Conservation (phyloP, 2,888 invertebrate genomes). For the Drosophila formosana region DNA sequence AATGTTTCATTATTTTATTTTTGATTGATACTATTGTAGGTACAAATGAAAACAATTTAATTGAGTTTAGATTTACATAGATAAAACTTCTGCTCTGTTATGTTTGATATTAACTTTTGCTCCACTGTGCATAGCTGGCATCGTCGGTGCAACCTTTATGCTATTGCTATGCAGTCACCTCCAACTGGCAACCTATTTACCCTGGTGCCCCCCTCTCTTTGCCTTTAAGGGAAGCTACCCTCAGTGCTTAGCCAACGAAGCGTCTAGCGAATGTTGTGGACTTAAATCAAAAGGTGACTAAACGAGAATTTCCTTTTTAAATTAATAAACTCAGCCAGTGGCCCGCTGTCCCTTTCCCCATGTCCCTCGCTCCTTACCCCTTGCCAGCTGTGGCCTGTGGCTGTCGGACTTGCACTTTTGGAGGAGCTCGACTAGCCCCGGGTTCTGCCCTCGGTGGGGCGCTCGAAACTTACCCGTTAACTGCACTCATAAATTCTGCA, state of each 20-base stretch:
- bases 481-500: slow-evolving; percentile 76
- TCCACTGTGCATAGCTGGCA: slow-evolving; percentile 41
- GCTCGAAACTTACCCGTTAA: slow-evolving; percentile 71
- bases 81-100: too few species aligned
- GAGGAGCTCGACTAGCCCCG: slow-evolving; percentile 8
- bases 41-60: too few species aligned
- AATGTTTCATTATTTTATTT: too few species aligned
- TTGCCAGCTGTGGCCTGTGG: slow-evolving; percentile 13
- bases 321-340: slow-evolving; percentile 80
- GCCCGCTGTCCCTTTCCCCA: slow-evolving; percentile 10
- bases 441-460: slow-evolving; percentile 32
- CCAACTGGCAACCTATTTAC: slow-evolving; percentile 39
- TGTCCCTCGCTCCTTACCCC: slow-evolving; percentile 1
- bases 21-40: too few species aligned
- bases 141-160: slow-evolving; percentile 19
- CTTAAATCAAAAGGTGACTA: slow-evolving; percentile 83
- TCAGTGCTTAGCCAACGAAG: slow-evolving; percentile 15
- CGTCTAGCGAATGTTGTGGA: slow-evolving; percentile 34
- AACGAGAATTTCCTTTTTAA: slow-evolving; percentile 84
- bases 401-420: slow-evolving; percentile 29
- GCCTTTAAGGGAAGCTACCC: slow-evolving; percentile 1
- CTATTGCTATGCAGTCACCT: slow-evolving; percentile 22
- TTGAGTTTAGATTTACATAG: too few species aligned
- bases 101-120: background rate
- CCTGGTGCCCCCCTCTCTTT: background rate